Conservation (phyloP, 2,888 invertebrate species). For the Aphidoletes aphidimyza region DNA sequence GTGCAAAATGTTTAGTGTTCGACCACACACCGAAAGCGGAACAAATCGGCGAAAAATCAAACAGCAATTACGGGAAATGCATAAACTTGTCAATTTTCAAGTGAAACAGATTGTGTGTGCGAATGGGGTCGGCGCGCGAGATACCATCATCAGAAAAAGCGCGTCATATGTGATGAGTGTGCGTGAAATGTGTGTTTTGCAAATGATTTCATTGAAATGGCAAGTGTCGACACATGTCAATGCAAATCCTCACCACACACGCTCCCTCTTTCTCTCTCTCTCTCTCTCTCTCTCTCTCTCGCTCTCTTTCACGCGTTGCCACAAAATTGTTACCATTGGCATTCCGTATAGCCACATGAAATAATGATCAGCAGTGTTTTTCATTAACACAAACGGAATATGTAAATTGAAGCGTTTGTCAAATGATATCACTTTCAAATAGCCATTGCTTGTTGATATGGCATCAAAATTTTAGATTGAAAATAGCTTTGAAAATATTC, state of each 20-base stretch:
- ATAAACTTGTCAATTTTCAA: constrained; percentile 19
- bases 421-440: constrained; percentile 30
- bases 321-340: too few relatives aligned
- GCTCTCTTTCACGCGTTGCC: background rate
- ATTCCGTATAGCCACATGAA: constrained; percentile 16
- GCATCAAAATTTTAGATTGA: background rate
- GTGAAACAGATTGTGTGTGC: background rate
- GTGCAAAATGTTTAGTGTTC: background rate
- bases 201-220: constrained; percentile 49
- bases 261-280: background rate
- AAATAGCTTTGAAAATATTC: background rate
- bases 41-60: constrained; percentile 27
- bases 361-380: background rate
- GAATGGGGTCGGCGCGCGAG: too few relatives aligned
- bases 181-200: constrained; percentile 44
- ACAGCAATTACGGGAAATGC: constrained; percentile 47
- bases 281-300: background rate
- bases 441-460: background rate
- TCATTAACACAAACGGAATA: constrained; percentile 31
- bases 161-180: constrained; percentile 26
- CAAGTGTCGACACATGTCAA: constrained; percentile 21
- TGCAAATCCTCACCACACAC: background rate
- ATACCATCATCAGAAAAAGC: background rate
- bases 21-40: background rate
- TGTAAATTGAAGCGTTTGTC: background rate